A percentile compares a stretch with the other conserved stretches of the same genome.
These are phyloP conservation scores for Pachycephala philippinensis DNA, from an alignment of 2,113 vertebrate genomes.

Conservation along the genomic window DNA sequence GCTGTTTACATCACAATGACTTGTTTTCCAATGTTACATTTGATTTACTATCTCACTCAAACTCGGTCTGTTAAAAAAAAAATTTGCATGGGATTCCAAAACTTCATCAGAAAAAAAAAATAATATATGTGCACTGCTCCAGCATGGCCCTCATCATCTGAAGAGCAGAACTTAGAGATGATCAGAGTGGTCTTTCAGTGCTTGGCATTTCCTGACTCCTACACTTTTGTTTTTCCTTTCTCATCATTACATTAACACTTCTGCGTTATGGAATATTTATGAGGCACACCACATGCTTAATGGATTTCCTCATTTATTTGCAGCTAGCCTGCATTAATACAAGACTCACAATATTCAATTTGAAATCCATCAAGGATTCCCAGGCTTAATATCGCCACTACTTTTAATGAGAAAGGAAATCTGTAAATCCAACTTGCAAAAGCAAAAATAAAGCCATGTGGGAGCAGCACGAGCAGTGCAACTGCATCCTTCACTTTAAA, in stretches of 20 bases:
- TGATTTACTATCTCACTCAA: not conserved
- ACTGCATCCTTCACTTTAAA: not conserved
- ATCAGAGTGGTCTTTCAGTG: not conserved
- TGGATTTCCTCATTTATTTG: slow-evolving; percentile 32
- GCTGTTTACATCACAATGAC: fast-evolving
- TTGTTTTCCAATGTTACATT: not conserved
- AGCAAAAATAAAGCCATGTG: not conserved
- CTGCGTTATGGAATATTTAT: slow-evolving; percentile 41
- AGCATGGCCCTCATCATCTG: not conserved
- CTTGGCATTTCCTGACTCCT: not conserved
- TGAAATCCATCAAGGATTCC: slow-evolving; percentile 38
- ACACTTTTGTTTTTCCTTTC: not conserved
- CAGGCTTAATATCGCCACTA: not conserved
- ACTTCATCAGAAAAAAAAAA: too few species aligned
- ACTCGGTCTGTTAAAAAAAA: not conserved
- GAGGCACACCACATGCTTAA: slow-evolving; percentile 2
- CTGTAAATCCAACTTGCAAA: slow-evolving; percentile 13
- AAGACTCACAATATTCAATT: not conserved
- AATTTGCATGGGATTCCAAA: not conserved
- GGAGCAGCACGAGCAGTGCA: not conserved
- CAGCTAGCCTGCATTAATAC: slow-evolving; percentile 6
- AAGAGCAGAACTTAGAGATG: not conserved
- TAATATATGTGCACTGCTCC: not conserved
- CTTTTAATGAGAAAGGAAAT: slow-evolving; percentile 27
- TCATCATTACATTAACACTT: slow-evolving; percentile 7